A percentile compares a stretch with the other conserved stretches of the same genome.
phyloP scores from a whole-genome alignment of 1,140 invertebrate genomes.

The Nasonia giraulti region DNA sequence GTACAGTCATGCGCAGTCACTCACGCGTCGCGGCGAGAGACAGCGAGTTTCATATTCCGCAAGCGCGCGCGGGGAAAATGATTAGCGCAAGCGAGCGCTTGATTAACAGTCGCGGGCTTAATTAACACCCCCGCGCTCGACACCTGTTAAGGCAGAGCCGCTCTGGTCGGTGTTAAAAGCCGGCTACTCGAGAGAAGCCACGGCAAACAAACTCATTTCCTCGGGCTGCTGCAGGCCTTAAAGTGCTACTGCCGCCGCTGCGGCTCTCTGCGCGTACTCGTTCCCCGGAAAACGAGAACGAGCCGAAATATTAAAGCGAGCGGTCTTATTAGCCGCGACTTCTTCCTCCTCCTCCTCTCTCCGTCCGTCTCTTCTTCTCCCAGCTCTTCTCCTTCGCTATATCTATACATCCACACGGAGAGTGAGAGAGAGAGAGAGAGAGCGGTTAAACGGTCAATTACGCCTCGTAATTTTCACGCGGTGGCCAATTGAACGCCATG shows the following conservation, averaged over 20 bases:
- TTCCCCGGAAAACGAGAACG: neutral
- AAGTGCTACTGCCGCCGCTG: neutral
- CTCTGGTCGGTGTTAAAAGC: neutral
- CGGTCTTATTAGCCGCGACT: neutral
- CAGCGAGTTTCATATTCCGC: neutral
- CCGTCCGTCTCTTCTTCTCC: neutral
- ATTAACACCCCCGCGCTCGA: conserved; percentile 28
- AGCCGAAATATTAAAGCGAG: neutral
- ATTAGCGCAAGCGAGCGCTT: conserved; percentile 29
- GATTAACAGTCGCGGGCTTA: conserved; percentile 12
- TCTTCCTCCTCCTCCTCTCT: neutral
- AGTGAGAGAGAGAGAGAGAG: neutral
- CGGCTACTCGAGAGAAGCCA: neutral
- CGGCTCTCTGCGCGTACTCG: neutral
- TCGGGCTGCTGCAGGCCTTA: neutral
- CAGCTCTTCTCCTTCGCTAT: neutral
- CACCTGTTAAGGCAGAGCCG: conserved; percentile 5
- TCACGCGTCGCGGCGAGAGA: neutral
- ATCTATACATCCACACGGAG: neutral
- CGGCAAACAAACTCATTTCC: conserved; percentile 25
- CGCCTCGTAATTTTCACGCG: neutral
- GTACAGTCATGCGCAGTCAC: neutral
- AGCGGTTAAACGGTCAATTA: neutral
- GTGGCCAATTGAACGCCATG: neutral
- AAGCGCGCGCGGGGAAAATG: neutral